Evolutionary conservation across 2,888 invertebrate genomes (phyloP).

Genomic region (Iselma pallidipennis): DNA sequence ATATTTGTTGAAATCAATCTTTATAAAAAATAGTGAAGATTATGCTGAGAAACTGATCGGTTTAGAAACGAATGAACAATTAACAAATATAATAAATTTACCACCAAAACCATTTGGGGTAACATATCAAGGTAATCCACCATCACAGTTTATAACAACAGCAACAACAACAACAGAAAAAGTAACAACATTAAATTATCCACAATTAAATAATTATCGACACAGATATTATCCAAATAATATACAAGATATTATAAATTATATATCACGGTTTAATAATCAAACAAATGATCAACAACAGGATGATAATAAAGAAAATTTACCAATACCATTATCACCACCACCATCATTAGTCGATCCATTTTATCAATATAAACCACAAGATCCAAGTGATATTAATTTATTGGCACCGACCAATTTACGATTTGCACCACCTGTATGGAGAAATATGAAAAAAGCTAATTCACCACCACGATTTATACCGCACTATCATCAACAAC

Average conservation of each 20-base stretch:
- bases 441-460: constrained; percentile 32
- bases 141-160: constrained; percentile 39
- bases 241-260: constrained; percentile 49
- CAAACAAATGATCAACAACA: background rate
- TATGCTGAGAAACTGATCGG: constrained; percentile 20
- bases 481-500: background rate
- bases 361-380: constrained; percentile 71
- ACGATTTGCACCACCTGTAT: constrained; percentile 52
- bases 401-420: constrained; percentile 65
- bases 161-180: constrained; percentile 27
- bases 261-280: constrained; percentile 11
- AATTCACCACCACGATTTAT: background rate
- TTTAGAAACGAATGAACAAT: constrained; percentile 9
- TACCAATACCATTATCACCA: background rate
- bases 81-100: constrained; percentile 9
- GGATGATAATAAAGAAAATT: background rate
- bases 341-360: constrained; percentile 59
- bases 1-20: background rate
- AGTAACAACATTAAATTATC: constrained; percentile 34
- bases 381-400: constrained; percentile 74
- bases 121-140: constrained; percentile 38
- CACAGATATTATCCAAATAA: constrained; percentile 42
- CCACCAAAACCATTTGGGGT: constrained; percentile 42
- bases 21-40: background rate
- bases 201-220: constrained; percentile 31